Evolutionary conservation across 1,140 invertebrate genomes (phyloP), one percentile per base, ranked within the genome.

Genomic region (Acromyrmex heyeri): DNA sequence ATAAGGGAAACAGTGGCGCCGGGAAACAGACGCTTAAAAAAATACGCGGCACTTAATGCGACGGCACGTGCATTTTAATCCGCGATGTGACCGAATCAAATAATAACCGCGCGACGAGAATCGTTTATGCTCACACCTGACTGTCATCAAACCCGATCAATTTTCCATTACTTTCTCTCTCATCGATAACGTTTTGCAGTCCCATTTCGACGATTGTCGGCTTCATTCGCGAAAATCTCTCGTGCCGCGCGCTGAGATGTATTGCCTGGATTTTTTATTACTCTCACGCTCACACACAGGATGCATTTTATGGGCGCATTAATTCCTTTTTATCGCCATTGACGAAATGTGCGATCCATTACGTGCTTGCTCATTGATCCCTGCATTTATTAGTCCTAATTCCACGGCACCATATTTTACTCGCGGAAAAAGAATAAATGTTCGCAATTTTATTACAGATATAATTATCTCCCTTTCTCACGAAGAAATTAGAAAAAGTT

Each of bases 161-260:
- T 83, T 83, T 83, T 83, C 79, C 79, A 83, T 83, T 83, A 83
- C 79, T 83, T 83, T 83, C 79, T 7, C 79, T 83, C 34, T 83
- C 79, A 44, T 83, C 57, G 61, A 82, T 73, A 73, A 72, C 24
- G 21, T 18, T 67, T 82, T 83, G 61, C 38, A 34, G 27, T 55
- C 50, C 79, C 57, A 83, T 83, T 83, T 75, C 14, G 34, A 18
- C 65, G 65, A 57, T 70, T 64, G 38, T 18, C 55, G 79, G 79
- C 69, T 50, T 61, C 57, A 83, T 61, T 75, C 69, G 69, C 69
- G 44, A 57, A 67, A 83, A 82, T 34, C 67, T 59, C 30, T 27
- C 55, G 24, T 16, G 1, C 38, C 65, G 24, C 16, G 14, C 30
- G 10, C 67, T 16, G 79, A 78, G 21, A 73, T 48, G 67, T 61